Base-by-base conservation (phyloP, 2,797 vertebrate species). In the Amphiprion clarkii region DNA sequence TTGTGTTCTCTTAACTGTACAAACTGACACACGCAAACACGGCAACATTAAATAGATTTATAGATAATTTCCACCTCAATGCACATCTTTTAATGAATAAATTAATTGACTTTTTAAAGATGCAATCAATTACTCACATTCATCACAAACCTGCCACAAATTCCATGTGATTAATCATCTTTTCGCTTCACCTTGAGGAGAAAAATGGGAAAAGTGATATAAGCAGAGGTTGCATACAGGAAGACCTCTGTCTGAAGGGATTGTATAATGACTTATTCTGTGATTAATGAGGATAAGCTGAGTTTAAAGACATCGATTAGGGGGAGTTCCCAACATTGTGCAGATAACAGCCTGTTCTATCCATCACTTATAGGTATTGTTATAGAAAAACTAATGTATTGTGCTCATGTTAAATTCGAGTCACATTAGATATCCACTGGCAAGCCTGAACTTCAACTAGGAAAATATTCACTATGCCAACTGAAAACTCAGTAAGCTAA, bases 171-270 rank as follows among this genome's bases (percentile, higher is more conserved):
- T 91, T 77, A 86, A 87, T 89, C 73, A 82, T 74, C 46, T 77
- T 68, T 75, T 63, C 54, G 42, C 42, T 49, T 88, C 76, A 84
- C 86, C 87, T 89, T 90, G 85, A 79, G 66, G 69, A 76, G 59
- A 67, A 31, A 57, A 75, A 84, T 77, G 66, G 79, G 57, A 81
- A 74, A 82, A 79, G n/a, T 46, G 67, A 71, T 73, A 64, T 56
- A 29, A 77, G 75, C 67, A 82, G 72, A 77, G 75, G 70, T 76
- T 67, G 51, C 74, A 61, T 72, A 79, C 68, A 72, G 76, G 71
- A 77, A 80, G 61, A 78, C 52, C 58, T 54, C 53, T 51, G 55
- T 78, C 31, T 70, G 75, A 66, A 51, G 36, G 53, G 46, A 56
- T 72, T 40, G 55, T 59, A 54, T 60, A 78, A 84, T 83, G 56